These are phyloP conservation scores for Trachelus tabidus DNA, from an alignment of 2,888 invertebrate species.

Conservation along the genomic window DNA sequence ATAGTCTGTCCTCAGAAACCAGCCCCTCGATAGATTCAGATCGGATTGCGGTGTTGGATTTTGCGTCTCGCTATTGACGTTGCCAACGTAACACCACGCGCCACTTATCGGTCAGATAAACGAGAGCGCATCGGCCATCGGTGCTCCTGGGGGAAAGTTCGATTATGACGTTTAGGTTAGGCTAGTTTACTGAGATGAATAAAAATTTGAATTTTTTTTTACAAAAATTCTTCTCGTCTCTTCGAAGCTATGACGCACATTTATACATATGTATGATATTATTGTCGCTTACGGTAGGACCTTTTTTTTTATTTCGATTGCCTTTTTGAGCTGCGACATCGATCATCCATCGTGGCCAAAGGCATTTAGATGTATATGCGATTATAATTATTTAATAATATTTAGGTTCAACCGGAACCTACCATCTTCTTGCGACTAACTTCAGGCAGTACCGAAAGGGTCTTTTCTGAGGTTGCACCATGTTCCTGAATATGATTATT, in stretches of 20 bases:
- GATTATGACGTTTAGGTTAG: neutral
- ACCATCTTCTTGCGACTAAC: too few relatives aligned
- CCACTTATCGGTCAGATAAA: conserved; percentile 2
- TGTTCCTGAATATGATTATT: too few relatives aligned
- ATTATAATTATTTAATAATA: too few relatives aligned
- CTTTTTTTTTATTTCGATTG: neutral
- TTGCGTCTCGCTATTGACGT: neutral
- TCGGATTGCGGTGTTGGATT: conserved; percentile 10
- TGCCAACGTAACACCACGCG: conserved; percentile 1
- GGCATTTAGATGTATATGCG: too few relatives aligned
- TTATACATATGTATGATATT: neutral
- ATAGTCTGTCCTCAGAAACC: neutral
- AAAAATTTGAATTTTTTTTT: too few relatives aligned
- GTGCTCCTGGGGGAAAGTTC: neutral
- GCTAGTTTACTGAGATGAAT: neutral
- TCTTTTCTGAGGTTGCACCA: too few relatives aligned
- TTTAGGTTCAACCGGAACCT: too few relatives aligned
- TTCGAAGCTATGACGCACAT: too few relatives aligned
- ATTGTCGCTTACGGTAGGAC: neutral
- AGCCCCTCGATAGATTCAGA: conserved; percentile 9
- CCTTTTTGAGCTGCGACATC: neutral
- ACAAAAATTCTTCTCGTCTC: too few relatives aligned
- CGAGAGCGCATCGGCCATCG: neutral
- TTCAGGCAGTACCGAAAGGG: too few relatives aligned
- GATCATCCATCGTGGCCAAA: neutral